A percentile compares a stretch with the other conserved stretches of the same genome.
phyloP scores from a whole-genome alignment of 2,113 vertebrate species.

The Myotis lucifugus region DNA sequence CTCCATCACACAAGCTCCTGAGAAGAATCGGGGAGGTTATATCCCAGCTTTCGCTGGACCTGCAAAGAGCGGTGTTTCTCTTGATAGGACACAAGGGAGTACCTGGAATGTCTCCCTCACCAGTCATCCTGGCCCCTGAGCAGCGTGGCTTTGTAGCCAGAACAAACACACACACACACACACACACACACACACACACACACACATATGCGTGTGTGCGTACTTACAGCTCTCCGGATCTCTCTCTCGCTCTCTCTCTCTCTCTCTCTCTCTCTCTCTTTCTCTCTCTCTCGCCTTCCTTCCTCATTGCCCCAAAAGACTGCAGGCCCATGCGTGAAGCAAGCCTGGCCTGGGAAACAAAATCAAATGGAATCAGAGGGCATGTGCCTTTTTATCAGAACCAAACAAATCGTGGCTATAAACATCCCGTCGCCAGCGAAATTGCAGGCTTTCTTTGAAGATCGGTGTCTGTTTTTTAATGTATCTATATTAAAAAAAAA shows the following conservation, averaged over 20 bases:
- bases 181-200: neutral
- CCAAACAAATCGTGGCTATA: conserved; percentile 85
- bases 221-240: neutral
- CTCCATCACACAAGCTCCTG: too few species aligned
- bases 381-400: conserved; percentile 83
- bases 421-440: conserved; percentile 88
- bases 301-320: rapidly evolving
- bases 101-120: neutral
- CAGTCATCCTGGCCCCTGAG: neutral
- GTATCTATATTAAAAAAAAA: conserved; percentile 63
- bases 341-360: neutral
- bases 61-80: neutral
- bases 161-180: neutral
- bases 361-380: neutral
- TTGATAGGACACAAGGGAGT: neutral
- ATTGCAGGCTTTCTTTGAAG: conserved; percentile 87
- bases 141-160: neutral
- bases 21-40: neutral
- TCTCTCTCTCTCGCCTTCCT: neutral
- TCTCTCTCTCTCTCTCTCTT: neutral
- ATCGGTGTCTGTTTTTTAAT: conserved; percentile 76
- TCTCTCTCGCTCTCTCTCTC: neutral
- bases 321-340: neutral
- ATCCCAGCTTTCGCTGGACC: neutral
- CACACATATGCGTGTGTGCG: neutral